Evolutionary conservation across 2,797 vertebrate species (phyloP).

Genomic region (Sebastes melanostomus): DNA sequence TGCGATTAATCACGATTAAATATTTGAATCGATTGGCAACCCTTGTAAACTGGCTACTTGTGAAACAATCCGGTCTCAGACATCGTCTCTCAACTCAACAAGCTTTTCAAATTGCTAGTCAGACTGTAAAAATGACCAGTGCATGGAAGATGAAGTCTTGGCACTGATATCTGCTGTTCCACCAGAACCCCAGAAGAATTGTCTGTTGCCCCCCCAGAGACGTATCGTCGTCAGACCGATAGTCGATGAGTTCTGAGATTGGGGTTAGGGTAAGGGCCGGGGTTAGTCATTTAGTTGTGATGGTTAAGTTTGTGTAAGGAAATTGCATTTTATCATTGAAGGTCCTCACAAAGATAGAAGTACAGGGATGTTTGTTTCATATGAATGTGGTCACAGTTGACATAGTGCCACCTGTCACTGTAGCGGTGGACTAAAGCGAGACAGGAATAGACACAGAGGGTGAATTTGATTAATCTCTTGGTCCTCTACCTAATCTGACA

Average conservation of each 20-base stretch:
- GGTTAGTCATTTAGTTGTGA: not conserved
- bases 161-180: not conserved
- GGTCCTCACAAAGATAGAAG: not conserved
- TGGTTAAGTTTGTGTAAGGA: not conserved
- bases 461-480: constrained; percentile 56
- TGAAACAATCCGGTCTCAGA: not conserved
- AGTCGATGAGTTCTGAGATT: not conserved
- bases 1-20: too few relatives aligned
- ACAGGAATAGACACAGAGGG: constrained; percentile 43
- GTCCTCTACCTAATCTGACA: constrained; percentile 59
- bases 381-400: not conserved
- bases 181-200: not conserved
- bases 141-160: fast-evolving
- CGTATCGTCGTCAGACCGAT: not conserved
- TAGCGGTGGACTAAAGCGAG: constrained; percentile 19
- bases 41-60: not conserved
- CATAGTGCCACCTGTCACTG: constrained; percentile 13
- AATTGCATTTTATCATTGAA: fast-evolving
- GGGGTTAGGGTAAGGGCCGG: not conserved
- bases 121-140: not conserved
- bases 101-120: not conserved
- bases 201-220: not conserved
- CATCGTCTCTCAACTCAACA: not conserved
- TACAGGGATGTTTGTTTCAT: not conserved
- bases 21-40: too few relatives aligned